Percentiles rank a stretch among this genome's conserved stretches.
Evolutionary conservation across 2,797 vertebrate genomes (phyloP).

Genomic region (Pipistrellus pygmaeus): DNA sequence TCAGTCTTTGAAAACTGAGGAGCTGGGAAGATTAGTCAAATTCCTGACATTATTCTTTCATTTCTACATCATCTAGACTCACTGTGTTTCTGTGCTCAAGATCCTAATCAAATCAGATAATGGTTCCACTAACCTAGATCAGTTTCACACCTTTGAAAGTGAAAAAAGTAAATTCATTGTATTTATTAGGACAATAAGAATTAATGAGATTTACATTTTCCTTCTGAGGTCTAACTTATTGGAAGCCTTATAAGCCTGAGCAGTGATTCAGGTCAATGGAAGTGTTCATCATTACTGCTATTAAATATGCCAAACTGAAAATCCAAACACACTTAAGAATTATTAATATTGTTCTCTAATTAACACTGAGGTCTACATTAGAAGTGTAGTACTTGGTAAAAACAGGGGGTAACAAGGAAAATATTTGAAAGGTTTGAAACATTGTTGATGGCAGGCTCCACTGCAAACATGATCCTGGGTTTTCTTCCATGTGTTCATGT

Average conservation of each 20-base stretch:
- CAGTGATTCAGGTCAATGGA: background rate
- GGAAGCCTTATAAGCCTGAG: conserved; percentile 13
- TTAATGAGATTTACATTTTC: conserved; percentile 43
- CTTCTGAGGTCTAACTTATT: conserved; percentile 8
- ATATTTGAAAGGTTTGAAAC: background rate
- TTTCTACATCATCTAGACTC: background rate
- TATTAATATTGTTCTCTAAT: conserved; percentile 38
- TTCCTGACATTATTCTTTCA: background rate
- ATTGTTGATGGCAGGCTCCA: background rate
- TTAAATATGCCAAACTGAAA: conserved; percentile 38
- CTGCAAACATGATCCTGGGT: background rate
- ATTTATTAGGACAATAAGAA: conserved; percentile 23
- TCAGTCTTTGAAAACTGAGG: conserved; percentile 37
- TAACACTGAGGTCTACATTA: background rate
- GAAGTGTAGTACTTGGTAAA: conserved; percentile 21
- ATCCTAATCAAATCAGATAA: background rate
- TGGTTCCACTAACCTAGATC: background rate
- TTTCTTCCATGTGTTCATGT: background rate
- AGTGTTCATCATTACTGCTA: background rate
- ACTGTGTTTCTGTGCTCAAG: background rate
- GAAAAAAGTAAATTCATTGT: conserved; percentile 12
- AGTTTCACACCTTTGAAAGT: conserved; percentile 36
- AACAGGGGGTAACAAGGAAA: background rate
- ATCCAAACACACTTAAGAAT: conserved; percentile 32
- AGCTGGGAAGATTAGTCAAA: background rate